Evolutionary conservation across 2,113 vertebrate species (phyloP).

Genomic region (Sylvilagus bachmani): DNA sequence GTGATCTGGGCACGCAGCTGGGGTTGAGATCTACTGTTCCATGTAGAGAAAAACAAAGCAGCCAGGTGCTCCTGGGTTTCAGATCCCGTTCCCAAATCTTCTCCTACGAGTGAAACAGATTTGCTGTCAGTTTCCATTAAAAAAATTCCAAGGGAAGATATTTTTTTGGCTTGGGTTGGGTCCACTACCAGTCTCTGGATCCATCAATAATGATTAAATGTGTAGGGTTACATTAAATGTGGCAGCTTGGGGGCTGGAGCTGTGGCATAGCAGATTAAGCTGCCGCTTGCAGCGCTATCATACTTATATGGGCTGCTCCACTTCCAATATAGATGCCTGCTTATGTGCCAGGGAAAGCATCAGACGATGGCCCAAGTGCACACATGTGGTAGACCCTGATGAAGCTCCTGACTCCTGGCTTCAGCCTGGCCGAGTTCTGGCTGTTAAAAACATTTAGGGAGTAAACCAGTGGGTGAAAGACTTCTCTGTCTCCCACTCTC

Average conservation of each 20-base stretch:
- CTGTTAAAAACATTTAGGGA: too few species aligned
- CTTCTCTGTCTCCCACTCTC: too few species aligned
- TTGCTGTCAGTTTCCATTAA: neutral
- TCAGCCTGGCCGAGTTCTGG: too few species aligned
- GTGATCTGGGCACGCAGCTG: neutral
- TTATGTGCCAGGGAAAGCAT: too few species aligned
- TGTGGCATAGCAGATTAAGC: too few species aligned
- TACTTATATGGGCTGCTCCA: too few species aligned
- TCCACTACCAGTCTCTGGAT: neutral
- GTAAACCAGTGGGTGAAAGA: too few species aligned
- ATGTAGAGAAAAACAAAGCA: neutral
- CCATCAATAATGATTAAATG: neutral
- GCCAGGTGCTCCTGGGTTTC: neutral
- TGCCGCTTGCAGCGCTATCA: too few species aligned
- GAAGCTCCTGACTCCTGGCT: too few species aligned
- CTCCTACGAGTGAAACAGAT: neutral
- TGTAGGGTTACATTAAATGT: neutral
- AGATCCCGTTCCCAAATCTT: neutral
- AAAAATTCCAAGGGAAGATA: neutral
- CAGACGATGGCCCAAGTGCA: too few species aligned
- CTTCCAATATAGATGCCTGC: too few species aligned
- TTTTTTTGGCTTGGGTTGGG: neutral
- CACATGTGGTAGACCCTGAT: too few species aligned
- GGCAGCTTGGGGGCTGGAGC: neutral
- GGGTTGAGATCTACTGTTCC: neutral